Base-by-base conservation (phyloP, 2,888 invertebrate species). In the Liodrosophila aerea region DNA sequence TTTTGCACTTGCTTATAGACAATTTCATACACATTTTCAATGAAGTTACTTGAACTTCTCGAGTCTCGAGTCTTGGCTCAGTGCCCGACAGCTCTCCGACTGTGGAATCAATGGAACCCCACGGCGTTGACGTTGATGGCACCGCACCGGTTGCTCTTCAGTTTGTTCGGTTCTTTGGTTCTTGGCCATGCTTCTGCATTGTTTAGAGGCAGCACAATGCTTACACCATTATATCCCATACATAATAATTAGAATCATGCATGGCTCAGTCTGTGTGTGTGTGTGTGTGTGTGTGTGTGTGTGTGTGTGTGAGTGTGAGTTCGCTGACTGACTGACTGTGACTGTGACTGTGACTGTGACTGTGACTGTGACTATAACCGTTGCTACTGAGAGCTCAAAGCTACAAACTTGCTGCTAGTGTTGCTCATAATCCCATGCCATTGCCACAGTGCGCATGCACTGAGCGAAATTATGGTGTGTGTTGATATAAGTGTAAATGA, bases 181-280 rank as follows among this genome's bases (percentile, higher is more conserved):
- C 27, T 45, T 30, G 68, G 40, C 53, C 51, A 49, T 52, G 63
- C 53, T 61, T 70, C 61, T 69, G 72, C 75, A 69, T 76, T 77
- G 81, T 81, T 72, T 74, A 40, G 62, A 73, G 61, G 51, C 76
- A 66, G 22, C 45, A 63, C 39, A 43, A 49, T 39, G 59, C 61
- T 54, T 51, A 51, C 52, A 15, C 62, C 70, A 8, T 9, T 16
- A 40, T 40, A 33, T 15, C 47, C 54, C 47, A 70, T 76, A 82
- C 82, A 78, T 82, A 78, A 78, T 78, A 78, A 78, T 78, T 82
- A 78, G 78, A 82, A 78, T 78, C 82, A 81, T 77, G 75, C 77
- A 77, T 66, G 57, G 73, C 59, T 44, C 36, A 7, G 52, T 30
- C 53, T 49, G 50, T 37, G 18, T 45, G 29, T 34, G 46, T 52